A percentile compares a stretch with the other conserved stretches of the same genome.
phyloP scores from a whole-genome alignment of 1,140 invertebrate genomes.

The Meloidogyne exigua region DNA sequence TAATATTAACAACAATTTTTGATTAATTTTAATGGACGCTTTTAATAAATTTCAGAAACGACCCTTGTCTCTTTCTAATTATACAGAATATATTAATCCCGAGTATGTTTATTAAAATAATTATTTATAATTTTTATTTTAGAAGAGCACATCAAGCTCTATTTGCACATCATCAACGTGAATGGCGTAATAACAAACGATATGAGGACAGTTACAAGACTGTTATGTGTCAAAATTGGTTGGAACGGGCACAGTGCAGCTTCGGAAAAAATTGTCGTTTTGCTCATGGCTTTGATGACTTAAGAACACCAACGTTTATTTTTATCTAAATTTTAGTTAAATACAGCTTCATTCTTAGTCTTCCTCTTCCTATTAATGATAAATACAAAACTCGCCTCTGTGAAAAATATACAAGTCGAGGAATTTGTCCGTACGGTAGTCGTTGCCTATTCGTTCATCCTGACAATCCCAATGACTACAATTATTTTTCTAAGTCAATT shows the following conservation, averaged over 20 bases:
- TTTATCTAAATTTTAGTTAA: neutral
- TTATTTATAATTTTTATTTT: neutral
- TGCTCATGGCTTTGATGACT: constrained; percentile 49
- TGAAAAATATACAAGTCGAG: constrained; percentile 56
- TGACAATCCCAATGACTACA: neutral
- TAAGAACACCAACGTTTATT: constrained; percentile 41
- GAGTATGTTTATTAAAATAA: neutral
- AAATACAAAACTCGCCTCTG: constrained; percentile 59
- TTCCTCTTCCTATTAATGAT: constrained; percentile 30
- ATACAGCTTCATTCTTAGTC: constrained; percentile 17
- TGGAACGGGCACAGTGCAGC: constrained; percentile 42
- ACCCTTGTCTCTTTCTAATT: too few species aligned
- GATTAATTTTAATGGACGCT: too few species aligned
- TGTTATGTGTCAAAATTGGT: constrained; percentile 58
- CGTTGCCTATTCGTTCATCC: constrained; percentile 60
- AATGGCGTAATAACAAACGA: constrained; percentile 8
- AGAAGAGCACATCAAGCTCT: constrained; percentile 12
- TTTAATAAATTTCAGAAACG: too few species aligned
- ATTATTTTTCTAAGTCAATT: neutral
- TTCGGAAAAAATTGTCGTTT: constrained; percentile 56
- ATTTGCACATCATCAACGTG: constrained; percentile 4
- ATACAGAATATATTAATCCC: constrained; percentile 22
- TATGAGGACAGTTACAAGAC: constrained; percentile 54
- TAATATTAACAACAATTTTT: too few species aligned
- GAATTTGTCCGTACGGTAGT: constrained; percentile 53